A percentile compares a stretch with the other conserved stretches of the same genome.
Conservation (phyloP, 2,113 vertebrate genomes). For the Cephalopterus ornatus region DNA sequence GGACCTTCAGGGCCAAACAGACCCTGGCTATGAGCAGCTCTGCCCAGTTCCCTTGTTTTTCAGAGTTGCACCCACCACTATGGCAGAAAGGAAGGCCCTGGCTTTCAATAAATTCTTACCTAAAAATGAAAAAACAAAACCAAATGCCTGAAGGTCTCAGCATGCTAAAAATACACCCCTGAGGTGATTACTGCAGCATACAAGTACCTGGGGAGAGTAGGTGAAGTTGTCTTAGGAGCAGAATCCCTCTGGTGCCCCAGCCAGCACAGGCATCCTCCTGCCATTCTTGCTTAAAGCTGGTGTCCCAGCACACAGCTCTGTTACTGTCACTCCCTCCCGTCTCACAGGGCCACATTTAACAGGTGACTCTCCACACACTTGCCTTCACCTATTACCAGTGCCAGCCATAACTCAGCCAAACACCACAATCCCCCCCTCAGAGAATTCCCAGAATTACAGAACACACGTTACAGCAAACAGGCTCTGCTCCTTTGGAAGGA, state of each 20-base stretch:
- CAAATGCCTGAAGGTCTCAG: background rate
- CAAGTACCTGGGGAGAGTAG: background rate
- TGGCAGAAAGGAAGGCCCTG: background rate
- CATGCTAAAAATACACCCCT: background rate
- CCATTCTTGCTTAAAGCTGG: rapidly evolving
- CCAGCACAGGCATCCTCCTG: background rate
- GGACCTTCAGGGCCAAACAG: background rate
- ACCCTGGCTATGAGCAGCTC: background rate
- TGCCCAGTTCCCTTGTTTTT: background rate
- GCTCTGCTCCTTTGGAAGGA: background rate
- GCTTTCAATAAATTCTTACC: background rate
- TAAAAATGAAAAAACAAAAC: background rate
- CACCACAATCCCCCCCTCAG: too few species aligned
- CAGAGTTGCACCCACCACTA: background rate
- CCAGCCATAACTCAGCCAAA: background rate
- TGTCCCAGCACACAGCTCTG: background rate
- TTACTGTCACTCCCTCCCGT: too few species aligned
- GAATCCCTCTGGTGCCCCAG: too few species aligned
- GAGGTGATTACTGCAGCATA: background rate
- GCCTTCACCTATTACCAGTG: rapidly evolving
- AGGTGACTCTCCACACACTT: rapidly evolving
- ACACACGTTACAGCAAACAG: background rate
- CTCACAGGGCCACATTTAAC: too few species aligned
- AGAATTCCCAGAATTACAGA: too few species aligned
- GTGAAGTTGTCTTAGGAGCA: rapidly evolving